These are phyloP conservation scores for Shinisaurus crocodilurus DNA, from an alignment of 2,113 vertebrate genomes.

Conservation along the genomic window DNA sequence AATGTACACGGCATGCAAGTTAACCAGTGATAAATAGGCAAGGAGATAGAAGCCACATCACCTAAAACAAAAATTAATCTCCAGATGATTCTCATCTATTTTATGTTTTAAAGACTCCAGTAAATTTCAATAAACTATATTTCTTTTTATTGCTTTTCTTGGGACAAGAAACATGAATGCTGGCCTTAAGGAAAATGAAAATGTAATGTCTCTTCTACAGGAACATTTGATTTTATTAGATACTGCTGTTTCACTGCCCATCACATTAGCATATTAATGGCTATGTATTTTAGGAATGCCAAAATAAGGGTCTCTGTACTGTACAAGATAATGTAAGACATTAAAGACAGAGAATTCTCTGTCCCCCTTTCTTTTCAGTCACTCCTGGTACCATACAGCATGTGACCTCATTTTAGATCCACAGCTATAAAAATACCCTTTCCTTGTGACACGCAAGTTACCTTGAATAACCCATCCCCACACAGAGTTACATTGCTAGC, in stretches of 20 bases:
- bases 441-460: slow-evolving; percentile 71
- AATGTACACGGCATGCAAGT: slow-evolving; percentile 6
- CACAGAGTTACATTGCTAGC: slow-evolving; percentile 74
- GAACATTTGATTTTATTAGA: slow-evolving; percentile 60
- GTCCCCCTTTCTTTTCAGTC: slow-evolving; percentile 18
- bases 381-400: slow-evolving; percentile 52
- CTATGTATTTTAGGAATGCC: slow-evolving; percentile 59
- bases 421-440: slow-evolving; percentile 65
- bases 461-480: slow-evolving; percentile 80
- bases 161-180: slow-evolving; percentile 43
- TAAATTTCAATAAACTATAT: slow-evolving; percentile 30
- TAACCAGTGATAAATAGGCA: slow-evolving; percentile 26
- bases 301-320: slow-evolving; percentile 40
- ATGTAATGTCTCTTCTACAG: slow-evolving; percentile 57
- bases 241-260: slow-evolving; percentile 48
- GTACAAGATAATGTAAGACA: slow-evolving; percentile 56
- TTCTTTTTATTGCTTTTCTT: slow-evolving; percentile 53
- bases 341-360: slow-evolving; percentile 50
- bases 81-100: slow-evolving; percentile 15
- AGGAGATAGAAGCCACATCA: background rate
- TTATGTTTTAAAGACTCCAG: slow-evolving; percentile 43
- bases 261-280: slow-evolving; percentile 57
- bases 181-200: slow-evolving; percentile 51
- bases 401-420: slow-evolving; percentile 58
- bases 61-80: slow-evolving; percentile 40